Percentiles rank a stretch among this genome's conserved stretches.
Evolutionary conservation across 2,888 invertebrate genomes (phyloP).

Genomic region (Drosophila peninsularis): DNA sequence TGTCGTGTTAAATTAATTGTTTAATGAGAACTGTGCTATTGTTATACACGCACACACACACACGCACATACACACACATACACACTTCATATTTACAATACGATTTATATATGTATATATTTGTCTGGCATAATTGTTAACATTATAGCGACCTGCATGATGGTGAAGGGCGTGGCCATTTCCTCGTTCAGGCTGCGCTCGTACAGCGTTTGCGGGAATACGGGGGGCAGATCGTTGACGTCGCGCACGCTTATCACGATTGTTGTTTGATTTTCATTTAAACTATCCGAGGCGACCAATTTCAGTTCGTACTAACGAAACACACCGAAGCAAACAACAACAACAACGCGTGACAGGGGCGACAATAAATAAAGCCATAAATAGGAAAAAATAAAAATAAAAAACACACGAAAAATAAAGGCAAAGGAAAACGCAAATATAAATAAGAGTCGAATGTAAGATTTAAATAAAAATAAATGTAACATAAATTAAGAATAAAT

Average conservation of each 20-base stretch:
- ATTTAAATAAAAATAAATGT: constrained; percentile 13
- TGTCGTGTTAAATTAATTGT: constrained; percentile 60
- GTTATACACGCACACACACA: constrained; percentile 22
- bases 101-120: constrained; percentile 9
- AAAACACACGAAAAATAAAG: constrained; percentile 54
- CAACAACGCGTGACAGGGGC: constrained; percentile 17
- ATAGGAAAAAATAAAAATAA: constrained; percentile 57
- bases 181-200: constrained; percentile 91
- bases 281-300: constrained; percentile 94
- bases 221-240: constrained; percentile 95
- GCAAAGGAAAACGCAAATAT: constrained; percentile 60
- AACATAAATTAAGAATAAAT: constrained; percentile 39
- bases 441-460: constrained; percentile 59
- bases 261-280: constrained; percentile 94
- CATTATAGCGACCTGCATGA: constrained; percentile 89
- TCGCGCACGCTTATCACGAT: constrained; percentile 93
- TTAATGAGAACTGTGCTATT: constrained; percentile 39
- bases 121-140: constrained; percentile 7
- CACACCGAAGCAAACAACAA: constrained; percentile 17
- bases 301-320: constrained; percentile 91
- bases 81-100: constrained; percentile 26
- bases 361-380: constrained; percentile 51
- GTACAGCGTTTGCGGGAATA: constrained; percentile 90
- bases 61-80: constrained; percentile 11
- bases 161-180: constrained; percentile 89